These are phyloP conservation scores for Halocynthia roretzi DNA, from an alignment of 23 tunicate genomes.

Conservation along the genomic window DNA sequence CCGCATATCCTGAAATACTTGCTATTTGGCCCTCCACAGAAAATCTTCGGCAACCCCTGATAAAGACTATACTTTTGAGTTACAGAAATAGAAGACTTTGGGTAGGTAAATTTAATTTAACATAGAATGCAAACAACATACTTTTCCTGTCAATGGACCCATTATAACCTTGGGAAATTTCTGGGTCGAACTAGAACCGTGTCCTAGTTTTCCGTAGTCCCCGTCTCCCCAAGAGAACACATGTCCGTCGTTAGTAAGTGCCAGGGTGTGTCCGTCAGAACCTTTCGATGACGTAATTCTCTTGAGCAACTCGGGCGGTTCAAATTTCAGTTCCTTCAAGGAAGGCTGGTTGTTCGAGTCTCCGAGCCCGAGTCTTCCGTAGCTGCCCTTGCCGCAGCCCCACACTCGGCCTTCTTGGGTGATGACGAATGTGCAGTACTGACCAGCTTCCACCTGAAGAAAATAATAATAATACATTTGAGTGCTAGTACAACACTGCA, in stretches of 20 bases:
- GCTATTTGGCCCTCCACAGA: no score
- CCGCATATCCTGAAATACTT: no score
- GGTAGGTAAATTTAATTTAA: no score
- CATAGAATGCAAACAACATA: slow-evolving; percentile 11
- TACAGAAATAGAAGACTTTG: no score
- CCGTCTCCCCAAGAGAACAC: slow-evolving; percentile 98
- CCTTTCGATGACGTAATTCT: slow-evolving; percentile 94
- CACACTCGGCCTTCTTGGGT: slow-evolving; percentile 65
- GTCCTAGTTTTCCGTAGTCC: slow-evolving; percentile 96
- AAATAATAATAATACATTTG: background rate
- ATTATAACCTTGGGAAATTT: slow-evolving; percentile 65
- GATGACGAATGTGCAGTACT: slow-evolving; percentile 91
- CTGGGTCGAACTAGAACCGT: slow-evolving; percentile 84
- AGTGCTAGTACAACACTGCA: no score
- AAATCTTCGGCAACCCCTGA: no score
- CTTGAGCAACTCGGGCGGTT: slow-evolving; percentile 37
- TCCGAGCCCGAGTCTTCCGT: slow-evolving; percentile 94
- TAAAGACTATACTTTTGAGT: no score
- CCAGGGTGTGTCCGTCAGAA: slow-evolving; percentile 98
- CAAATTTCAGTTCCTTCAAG: slow-evolving; percentile 56
- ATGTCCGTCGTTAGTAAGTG: slow-evolving; percentile 71
- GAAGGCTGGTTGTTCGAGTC: slow-evolving; percentile 93
- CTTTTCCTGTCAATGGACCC: slow-evolving; percentile 65
- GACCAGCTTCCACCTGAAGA: slow-evolving; percentile 91
- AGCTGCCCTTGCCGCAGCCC: slow-evolving; percentile 97